Evolutionary conservation across 2,113 vertebrate species (phyloP).

Genomic region (Camelus dromedarius): DNA sequence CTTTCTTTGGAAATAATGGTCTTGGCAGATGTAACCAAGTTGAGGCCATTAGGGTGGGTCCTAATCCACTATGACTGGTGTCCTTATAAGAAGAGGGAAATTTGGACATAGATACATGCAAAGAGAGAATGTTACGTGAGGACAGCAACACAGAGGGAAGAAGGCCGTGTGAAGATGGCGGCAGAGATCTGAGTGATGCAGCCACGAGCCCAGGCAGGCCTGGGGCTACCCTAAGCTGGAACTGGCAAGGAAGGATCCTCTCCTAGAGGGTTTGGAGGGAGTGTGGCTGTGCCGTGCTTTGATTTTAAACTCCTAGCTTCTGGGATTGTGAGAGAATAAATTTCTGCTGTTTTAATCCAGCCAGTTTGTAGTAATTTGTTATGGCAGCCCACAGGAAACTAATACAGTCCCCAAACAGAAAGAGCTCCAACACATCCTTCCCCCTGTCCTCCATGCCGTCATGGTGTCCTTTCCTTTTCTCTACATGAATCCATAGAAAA

Average conservation of each 20-base stretch:
- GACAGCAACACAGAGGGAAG: not conserved
- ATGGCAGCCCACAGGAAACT: not conserved
- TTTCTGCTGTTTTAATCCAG: not conserved
- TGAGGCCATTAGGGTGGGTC: not conserved
- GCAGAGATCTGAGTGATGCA: not conserved
- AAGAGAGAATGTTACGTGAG: not conserved
- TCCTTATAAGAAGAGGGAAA: not conserved
- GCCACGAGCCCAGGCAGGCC: not conserved
- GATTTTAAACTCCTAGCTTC: not conserved
- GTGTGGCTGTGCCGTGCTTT: not conserved
- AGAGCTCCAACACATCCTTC: not conserved
- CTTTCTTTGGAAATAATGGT: slow-evolving; percentile 11
- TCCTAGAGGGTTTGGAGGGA: not conserved
- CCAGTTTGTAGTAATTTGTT: not conserved
- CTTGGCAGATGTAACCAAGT: not conserved
- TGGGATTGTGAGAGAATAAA: not conserved
- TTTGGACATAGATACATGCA: not conserved
- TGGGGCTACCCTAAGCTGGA: not conserved
- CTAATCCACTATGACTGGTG: not conserved
- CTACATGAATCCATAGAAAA: not conserved
- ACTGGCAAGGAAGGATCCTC: not conserved
- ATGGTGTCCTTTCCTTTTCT: not conserved
- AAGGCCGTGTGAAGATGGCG: not conserved
- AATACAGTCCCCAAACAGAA: not conserved
- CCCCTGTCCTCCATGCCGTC: not conserved